Percentiles rank a stretch among this genome's conserved stretches.
Evolutionary conservation across 2,888 invertebrate genomes (phyloP).

Genomic region (Andrena dorsata): DNA sequence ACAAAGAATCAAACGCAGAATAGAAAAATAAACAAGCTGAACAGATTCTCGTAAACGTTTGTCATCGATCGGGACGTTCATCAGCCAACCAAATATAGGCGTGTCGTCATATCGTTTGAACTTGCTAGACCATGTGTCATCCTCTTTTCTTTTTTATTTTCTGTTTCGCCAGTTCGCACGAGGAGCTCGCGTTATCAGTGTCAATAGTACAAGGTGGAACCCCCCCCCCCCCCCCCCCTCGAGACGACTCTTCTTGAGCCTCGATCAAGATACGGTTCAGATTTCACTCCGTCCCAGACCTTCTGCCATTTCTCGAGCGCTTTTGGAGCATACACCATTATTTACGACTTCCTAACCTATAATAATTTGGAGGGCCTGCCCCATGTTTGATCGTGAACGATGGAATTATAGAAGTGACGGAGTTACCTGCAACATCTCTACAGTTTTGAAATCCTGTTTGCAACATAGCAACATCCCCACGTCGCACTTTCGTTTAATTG

Average conservation of each 20-base stretch:
- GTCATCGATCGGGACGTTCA: conserved; percentile 14
- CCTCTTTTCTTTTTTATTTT: conserved; percentile 36
- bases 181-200: conserved; percentile 64
- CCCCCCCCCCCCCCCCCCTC: conserved; percentile 44
- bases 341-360: too few relatives aligned
- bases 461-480: too few relatives aligned
- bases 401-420: too few relatives aligned
- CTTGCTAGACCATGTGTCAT: conserved; percentile 54
- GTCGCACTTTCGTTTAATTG: too few relatives aligned
- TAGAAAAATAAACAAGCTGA: conserved; percentile 1
- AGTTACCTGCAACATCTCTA: too few relatives aligned
- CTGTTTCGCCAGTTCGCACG: background rate
- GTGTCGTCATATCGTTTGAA: conserved; percentile 68
- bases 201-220: conserved; percentile 59
- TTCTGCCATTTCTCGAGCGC: conserved; percentile 63
- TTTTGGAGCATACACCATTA: conserved; percentile 22
- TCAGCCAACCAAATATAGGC: conserved; percentile 62
- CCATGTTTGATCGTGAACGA: too few relatives aligned
- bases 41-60: background rate
- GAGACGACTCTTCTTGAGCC: conserved; percentile 38
- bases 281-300: conserved; percentile 61
- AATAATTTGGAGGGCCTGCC: too few relatives aligned
- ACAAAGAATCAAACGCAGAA: background rate
- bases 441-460: too few relatives aligned
- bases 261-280: conserved; percentile 68